phyloP scores from a whole-genome alignment of 2,888 invertebrate genomes.

The Oasisia sp. region DNA sequence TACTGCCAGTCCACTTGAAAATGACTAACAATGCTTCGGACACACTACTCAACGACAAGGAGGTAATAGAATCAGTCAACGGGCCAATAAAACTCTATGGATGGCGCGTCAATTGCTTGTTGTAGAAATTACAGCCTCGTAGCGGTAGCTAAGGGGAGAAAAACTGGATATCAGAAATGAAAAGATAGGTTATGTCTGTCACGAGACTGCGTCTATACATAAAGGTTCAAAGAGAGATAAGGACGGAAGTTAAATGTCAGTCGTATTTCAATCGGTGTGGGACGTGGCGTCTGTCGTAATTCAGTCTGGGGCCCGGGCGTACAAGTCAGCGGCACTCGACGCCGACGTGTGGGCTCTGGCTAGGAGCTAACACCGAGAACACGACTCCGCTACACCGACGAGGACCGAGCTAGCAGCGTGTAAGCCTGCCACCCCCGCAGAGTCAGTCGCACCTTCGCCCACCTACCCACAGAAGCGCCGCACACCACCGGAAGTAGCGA shows the following conservation, averaged over 20 bases:
- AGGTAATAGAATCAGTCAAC: background rate
- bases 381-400: conserved; percentile 12
- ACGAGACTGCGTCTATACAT: too few relatives aligned
- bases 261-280: background rate
- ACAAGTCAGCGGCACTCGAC: background rate
- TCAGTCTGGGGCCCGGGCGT: background rate
- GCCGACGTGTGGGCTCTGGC: background rate
- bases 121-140: background rate
- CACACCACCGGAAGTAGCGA: background rate
- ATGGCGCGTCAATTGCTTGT: background rate
- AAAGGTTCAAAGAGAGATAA: too few relatives aligned
- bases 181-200: background rate
- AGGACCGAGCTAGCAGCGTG: conserved; percentile 13
- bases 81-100: background rate
- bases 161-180: background rate
- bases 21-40: too few relatives aligned
- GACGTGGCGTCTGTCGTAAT: background rate
- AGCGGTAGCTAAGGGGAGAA: background rate
- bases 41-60: too few relatives aligned
- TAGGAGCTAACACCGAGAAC: background rate
- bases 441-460: background rate
- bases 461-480: background rate
- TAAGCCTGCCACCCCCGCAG: conserved; percentile 9
- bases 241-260: too few relatives aligned
- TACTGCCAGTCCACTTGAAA: too few relatives aligned